Evolutionary conservation across 2,113 vertebrate genomes (phyloP).

Genomic region (Erythrolamprus reginae): DNA sequence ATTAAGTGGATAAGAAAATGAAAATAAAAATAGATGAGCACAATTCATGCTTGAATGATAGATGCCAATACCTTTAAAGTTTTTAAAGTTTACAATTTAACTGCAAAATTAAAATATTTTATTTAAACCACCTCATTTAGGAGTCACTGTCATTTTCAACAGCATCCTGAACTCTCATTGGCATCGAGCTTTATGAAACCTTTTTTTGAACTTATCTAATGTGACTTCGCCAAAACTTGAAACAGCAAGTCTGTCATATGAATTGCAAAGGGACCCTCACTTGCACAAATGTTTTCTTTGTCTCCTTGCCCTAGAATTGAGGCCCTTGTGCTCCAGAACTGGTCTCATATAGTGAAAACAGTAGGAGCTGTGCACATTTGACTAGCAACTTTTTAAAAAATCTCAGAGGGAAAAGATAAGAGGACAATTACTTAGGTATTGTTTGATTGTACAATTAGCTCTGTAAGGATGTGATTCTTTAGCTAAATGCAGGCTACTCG

Average conservation of each 20-base stretch:
- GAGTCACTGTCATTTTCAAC: neutral
- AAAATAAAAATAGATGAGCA: neutral
- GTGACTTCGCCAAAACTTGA: neutral
- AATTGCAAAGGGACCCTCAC: slow-evolving; percentile 34
- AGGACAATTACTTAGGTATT: slow-evolving; percentile 27
- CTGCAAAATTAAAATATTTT: neutral
- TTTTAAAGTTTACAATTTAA: neutral
- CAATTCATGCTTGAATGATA: neutral
- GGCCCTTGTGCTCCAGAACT: slow-evolving; percentile 16
- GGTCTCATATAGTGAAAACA: slow-evolving; percentile 32
- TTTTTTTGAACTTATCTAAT: neutral
- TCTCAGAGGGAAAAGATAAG: slow-evolving; percentile 50
- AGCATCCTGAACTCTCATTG: neutral
- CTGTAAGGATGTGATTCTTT: slow-evolving; percentile 32
- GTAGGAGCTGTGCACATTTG: slow-evolving; percentile 52
- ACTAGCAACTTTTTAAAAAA: slow-evolving; percentile 28
- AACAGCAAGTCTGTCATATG: slow-evolving; percentile 27
- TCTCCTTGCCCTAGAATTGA: neutral
- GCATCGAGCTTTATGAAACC: neutral
- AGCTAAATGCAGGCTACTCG: slow-evolving; percentile 49
- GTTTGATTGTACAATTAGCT: slow-evolving; percentile 16
- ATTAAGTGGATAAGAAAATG: neutral
- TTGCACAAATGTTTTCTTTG: slow-evolving; percentile 14
- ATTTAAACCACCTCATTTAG: neutral
- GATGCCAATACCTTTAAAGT: neutral